A percentile compares a stretch with the other conserved stretches of the same genome.
Conservation (phyloP, 2,797 vertebrate genomes). For the Sebastes nivosus region DNA sequence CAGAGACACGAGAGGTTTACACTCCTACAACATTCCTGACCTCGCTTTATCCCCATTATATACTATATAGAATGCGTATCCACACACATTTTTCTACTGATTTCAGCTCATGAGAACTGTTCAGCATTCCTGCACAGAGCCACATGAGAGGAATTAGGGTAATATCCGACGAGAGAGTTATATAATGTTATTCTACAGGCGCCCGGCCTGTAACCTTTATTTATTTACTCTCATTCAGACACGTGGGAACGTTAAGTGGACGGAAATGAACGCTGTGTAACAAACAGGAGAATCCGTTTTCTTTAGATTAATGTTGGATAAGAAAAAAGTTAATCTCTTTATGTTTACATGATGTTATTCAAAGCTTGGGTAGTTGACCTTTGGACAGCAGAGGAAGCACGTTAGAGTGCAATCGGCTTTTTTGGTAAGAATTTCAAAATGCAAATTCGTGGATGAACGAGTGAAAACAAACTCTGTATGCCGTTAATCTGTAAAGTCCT, state of each 20-base stretch:
- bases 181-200: slow-evolving; percentile 39
- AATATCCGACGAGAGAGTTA: slow-evolving; percentile 43
- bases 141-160: slow-evolving; percentile 68
- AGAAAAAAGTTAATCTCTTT: neutral
- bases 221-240: slow-evolving; percentile 12
- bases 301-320: neutral
- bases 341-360: neutral
- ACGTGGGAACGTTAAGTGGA: neutral
- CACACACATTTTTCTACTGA: neutral
- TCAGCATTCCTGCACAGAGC: slow-evolving; percentile 21
- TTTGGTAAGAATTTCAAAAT: neutral
- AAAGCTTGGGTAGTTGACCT: neutral
- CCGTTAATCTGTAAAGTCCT: neutral
- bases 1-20: neutral
- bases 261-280: neutral
- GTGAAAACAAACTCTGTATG: neutral
- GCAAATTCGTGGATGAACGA: neutral
- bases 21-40: slow-evolving; percentile 19
- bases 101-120: slow-evolving; percentile 17
- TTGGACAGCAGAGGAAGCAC: neutral
- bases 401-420: neutral
- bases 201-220: neutral
- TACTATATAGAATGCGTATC: neutral
- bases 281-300: neutral
- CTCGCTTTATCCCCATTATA: neutral